phyloP scores from a whole-genome alignment of 2,113 vertebrate species.

The Pristiophorus japonicus region DNA sequence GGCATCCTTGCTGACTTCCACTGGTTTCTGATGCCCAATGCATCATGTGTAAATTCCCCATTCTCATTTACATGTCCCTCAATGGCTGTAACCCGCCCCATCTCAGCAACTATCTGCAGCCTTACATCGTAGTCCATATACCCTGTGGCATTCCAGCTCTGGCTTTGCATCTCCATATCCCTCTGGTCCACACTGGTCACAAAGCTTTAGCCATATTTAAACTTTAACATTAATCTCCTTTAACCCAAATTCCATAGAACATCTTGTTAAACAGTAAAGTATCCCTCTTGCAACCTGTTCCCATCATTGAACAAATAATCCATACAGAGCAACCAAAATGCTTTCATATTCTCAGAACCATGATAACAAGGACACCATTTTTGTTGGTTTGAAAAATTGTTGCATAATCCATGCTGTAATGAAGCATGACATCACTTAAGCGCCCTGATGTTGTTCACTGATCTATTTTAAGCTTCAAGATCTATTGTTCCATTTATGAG shows the following conservation, averaged over 20 bases:
- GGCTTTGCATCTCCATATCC: neutral
- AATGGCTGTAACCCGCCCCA: neutral
- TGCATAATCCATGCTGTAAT: neutral
- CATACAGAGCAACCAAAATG: neutral
- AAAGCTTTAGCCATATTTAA: neutral
- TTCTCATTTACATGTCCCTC: neutral
- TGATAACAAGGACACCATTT: neutral
- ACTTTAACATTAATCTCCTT: neutral
- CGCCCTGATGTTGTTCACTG: neutral
- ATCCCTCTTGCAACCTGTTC: neutral
- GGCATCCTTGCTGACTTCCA: neutral
- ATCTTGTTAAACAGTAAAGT: neutral
- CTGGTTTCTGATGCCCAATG: neutral
- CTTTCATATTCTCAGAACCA: neutral
- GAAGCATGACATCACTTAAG: neutral
- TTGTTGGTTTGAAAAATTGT: neutral
- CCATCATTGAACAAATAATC: neutral
- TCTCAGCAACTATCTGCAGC: neutral
- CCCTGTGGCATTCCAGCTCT: neutral
- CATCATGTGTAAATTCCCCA: neutral
- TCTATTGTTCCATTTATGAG: neutral
- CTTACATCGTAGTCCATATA: neutral
- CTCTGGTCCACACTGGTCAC: neutral
- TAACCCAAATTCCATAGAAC: neutral
- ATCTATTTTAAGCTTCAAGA: slow-evolving; percentile 8